Evolutionary conservation across 2,113 vertebrate genomes (phyloP).

Genomic region (Platanista minor): DNA sequence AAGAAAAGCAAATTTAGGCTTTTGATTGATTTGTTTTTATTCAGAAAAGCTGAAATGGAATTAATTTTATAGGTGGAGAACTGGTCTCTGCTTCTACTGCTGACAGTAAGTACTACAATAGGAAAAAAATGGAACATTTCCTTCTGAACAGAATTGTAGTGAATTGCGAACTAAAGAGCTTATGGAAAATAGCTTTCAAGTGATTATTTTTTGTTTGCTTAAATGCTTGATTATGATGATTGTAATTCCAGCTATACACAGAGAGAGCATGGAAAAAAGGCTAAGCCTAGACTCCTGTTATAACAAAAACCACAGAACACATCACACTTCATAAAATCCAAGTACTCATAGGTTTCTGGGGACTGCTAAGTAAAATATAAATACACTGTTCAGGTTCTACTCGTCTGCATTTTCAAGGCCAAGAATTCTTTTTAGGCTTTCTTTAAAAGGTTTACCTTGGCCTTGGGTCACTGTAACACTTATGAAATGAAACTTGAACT

Average conservation of each 20-base stretch:
- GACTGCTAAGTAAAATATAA: background rate
- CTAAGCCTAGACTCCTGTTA: conserved; percentile 10
- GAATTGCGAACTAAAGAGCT: conserved; percentile 40
- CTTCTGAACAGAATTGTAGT: conserved; percentile 19
- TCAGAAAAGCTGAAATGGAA: conserved; percentile 48
- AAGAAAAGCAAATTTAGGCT: background rate
- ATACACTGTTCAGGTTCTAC: background rate
- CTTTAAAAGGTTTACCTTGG: background rate
- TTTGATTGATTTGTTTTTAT: conserved; percentile 58
- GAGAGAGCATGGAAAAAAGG: conserved; percentile 9
- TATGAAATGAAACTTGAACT: background rate
- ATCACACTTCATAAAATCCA: conserved; percentile 8
- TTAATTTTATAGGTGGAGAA: conserved; percentile 50
- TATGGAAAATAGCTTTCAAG: conserved; percentile 65
- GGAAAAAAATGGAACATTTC: conserved; percentile 45
- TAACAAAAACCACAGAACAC: conserved; percentile 17
- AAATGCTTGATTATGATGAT: conserved; percentile 64
- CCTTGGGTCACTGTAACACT: background rate
- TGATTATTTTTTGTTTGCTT: conserved; percentile 70
- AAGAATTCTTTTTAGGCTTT: background rate
- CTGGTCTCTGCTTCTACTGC: conserved; percentile 12
- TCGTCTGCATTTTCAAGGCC: background rate
- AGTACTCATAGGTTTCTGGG: background rate
- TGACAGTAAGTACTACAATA: conserved; percentile 48
- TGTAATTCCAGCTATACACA: conserved; percentile 41